A percentile compares a stretch with the other conserved stretches of the same genome.
These are phyloP conservation scores for Enteromius viviparus DNA, from an alignment of 2,797 vertebrate genomes.

Conservation along the genomic window DNA sequence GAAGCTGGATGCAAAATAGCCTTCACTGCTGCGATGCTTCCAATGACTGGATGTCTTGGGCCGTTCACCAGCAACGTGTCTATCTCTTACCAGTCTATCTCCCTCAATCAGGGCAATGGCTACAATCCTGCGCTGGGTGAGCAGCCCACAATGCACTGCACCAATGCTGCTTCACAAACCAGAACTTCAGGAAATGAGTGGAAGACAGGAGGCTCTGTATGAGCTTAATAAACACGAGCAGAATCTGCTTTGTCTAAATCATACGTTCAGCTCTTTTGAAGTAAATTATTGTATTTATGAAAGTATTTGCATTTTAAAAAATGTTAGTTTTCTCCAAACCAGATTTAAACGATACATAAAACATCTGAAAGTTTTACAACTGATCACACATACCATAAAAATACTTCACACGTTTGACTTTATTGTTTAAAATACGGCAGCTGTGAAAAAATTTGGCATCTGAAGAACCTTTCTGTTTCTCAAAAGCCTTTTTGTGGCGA, in stretches of 20 bases:
- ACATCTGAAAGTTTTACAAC: not conserved
- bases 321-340: not conserved
- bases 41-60: constrained; percentile 65
- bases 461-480: too few relatives aligned
- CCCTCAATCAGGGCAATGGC: constrained; percentile 68
- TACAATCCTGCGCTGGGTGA: constrained; percentile 76
- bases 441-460: not conserved
- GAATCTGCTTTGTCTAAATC: not conserved
- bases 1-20: constrained; percentile 56
- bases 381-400: not conserved
- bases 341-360: not conserved
- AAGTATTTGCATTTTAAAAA: not conserved
- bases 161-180: not conserved
- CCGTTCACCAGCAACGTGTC: constrained; percentile 72
- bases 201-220: not conserved
- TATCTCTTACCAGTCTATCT: constrained; percentile 64
- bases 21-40: constrained; percentile 58
- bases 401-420: not conserved
- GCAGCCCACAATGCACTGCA: constrained; percentile 12
- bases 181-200: not conserved
- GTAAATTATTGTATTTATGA: not conserved
- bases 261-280: not conserved
- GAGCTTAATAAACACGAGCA: not conserved
- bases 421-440: not conserved
- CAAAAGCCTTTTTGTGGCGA: too few relatives aligned